Base-by-base conservation (phyloP, 2,888 invertebrate genomes). In the Sinopyrophorus schimmeli region DNA sequence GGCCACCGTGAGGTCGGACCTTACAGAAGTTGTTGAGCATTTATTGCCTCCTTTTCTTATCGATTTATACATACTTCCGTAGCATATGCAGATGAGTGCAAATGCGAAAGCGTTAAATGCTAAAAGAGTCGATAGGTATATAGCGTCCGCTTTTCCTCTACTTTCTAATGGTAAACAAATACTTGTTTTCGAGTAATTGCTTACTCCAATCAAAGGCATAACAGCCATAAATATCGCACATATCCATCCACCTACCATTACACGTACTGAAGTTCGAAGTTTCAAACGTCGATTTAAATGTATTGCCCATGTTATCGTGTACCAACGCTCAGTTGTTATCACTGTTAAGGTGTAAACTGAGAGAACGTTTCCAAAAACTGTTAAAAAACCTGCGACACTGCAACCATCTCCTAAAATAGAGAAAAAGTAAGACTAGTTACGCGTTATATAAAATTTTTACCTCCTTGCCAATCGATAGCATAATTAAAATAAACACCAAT, bases 381-480 rank as follows among this genome's bases (percentile, higher is more conserved):
- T 82, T 35, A 86, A 70, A 62, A 83, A 83, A 1, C 86, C 85
- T 0, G 83, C 82, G 9, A 82, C 74, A 54, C 77, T 73, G 62
- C 84, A 85, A 1, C 84, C 83, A 58, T 72, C 68, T 43, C 82
- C 77, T 77, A 54, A 10, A 63, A n/a, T n/a, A n/a, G n/a, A n/a
- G n/a, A 57, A 10, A 24, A 10, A 39, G n/a, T n/a, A n/a, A n/a
- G n/a, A n/a, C n/a, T n/a, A n/a, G n/a, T n/a, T n/a, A n/a, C n/a
- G 2, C 3, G 17, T 35, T 47, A 3, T 26, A 26, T 5, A 27
- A 10, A 11, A 9, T 16, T 24, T 57, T 64, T 60, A 76, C 77
- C 80, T 62, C 79, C 77, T 69, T 86, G 85, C 85, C 86, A 86
- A 61, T 79, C 77, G 27, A 84, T 82, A 18, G 84, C 84, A 60